Conservation (phyloP, 1,140 invertebrate genomes). For the Bicyclus anynana region DNA sequence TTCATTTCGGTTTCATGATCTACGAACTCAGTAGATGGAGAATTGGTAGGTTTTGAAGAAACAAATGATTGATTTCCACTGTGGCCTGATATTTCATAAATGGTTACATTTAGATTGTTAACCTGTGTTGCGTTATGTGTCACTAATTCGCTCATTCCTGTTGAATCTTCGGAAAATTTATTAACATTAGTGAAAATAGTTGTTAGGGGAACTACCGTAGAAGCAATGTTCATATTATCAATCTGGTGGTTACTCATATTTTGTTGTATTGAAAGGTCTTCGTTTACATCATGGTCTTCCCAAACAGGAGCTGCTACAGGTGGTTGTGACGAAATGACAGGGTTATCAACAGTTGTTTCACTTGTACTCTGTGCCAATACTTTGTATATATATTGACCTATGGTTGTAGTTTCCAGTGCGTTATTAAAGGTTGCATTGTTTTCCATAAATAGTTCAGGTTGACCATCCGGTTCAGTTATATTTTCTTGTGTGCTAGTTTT, state of each 20-base stretch:
- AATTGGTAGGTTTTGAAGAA: slow-evolving; percentile 34
- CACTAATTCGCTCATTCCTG: background rate
- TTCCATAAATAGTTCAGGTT: background rate
- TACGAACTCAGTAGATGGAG: slow-evolving; percentile 50
- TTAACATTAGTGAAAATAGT: slow-evolving; percentile 1
- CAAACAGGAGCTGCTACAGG: slow-evolving; percentile 57
- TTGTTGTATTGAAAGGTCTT: slow-evolving; percentile 23
- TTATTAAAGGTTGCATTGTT: slow-evolving; percentile 9
- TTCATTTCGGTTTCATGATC: slow-evolving; percentile 78
- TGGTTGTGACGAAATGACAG: slow-evolving; percentile 1
- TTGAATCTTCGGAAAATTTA: slow-evolving; percentile 13
- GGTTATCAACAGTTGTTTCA: slow-evolving; percentile 8
- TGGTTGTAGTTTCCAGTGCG: slow-evolving; percentile 44
- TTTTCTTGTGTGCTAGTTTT: slow-evolving; percentile 20
- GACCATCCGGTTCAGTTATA: slow-evolving; percentile 8
- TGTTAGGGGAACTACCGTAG: slow-evolving; percentile 11
- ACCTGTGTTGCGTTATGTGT: slow-evolving; percentile 38
- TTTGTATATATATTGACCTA: slow-evolving; percentile 59
- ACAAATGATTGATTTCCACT: slow-evolving; percentile 37
- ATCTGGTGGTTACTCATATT: slow-evolving; percentile 7
- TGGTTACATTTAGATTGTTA: slow-evolving; percentile 59
- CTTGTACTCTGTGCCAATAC: slow-evolving; percentile 25
- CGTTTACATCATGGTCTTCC: slow-evolving; percentile 52
- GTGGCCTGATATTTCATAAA: slow-evolving; percentile 62
- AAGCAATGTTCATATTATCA: slow-evolving; percentile 1